Evolutionary conservation across 37 sponge, comb jelly and placozoan species (phyloP).

Genomic region (Theonella swinhoei): DNA sequence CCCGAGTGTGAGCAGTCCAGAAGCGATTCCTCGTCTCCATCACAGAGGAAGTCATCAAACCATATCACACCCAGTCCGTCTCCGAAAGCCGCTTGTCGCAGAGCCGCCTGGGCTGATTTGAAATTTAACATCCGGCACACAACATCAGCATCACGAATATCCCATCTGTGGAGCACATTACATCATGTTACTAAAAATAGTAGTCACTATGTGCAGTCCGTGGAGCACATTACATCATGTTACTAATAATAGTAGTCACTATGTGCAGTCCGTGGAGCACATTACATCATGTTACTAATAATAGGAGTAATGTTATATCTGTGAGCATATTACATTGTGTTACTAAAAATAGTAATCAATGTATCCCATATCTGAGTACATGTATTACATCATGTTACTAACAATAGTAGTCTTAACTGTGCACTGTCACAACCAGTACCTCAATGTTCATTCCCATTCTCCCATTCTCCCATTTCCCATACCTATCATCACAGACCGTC

Average conservation of each 20-base stretch:
- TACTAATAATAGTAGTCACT: neutral
- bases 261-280: neutral
- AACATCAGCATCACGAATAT: constrained; percentile 51
- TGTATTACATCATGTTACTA: too few species aligned
- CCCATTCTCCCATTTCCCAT: constrained; percentile 4
- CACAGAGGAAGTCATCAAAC: constrained; percentile 55
- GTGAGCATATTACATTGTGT: too few species aligned
- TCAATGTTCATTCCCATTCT: constrained; percentile 7
- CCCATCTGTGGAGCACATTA: constrained; percentile 23
- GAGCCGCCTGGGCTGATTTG: constrained; percentile 4
- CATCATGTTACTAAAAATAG: neutral
- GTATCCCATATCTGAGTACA: too few species aligned
- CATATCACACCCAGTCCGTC: constrained; percentile 47
- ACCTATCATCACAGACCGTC: constrained; percentile 55
- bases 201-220: neutral
- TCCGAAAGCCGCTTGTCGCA: constrained; percentile 18
- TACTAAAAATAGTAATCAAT: too few species aligned
- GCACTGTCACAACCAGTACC: too few species aligned
- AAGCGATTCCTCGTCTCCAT: constrained; percentile 29
- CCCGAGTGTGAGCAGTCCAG: constrained; percentile 64
- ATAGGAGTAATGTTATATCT: too few species aligned
- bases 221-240: neutral
- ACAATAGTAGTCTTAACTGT: too few species aligned
- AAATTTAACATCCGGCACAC: constrained; percentile 56
- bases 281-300: neutral